phyloP scores from a whole-genome alignment of 1,140 invertebrate genomes.

The Bathynomus jamesi region DNA sequence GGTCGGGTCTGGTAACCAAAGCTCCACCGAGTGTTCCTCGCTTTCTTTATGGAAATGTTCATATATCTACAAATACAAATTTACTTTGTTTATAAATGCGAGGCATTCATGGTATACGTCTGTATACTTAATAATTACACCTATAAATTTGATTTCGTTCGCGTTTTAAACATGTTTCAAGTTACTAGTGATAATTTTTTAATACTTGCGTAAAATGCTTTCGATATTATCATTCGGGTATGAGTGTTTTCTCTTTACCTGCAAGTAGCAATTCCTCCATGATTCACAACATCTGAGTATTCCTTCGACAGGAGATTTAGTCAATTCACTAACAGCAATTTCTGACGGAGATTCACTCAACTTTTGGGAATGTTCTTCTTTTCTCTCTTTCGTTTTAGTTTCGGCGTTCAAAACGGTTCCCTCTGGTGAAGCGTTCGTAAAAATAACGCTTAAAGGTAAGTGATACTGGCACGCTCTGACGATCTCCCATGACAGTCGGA shows the following conservation, averaged over 20 bases:
- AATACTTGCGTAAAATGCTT: constrained; percentile 18
- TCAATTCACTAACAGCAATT: no score
- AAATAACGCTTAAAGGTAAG: constrained; percentile 18
- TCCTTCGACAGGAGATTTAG: constrained; percentile 7
- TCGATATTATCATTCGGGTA: constrained; percentile 16
- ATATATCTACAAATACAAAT: constrained; percentile 3
- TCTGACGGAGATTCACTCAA: constrained; percentile 15
- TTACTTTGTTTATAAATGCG: no score
- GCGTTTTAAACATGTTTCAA: not conserved
- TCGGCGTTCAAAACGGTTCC: not conserved
- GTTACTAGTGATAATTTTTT: not conserved
- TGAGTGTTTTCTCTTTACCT: no score
- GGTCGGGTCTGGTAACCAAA: not conserved
- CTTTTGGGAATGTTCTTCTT: not conserved
- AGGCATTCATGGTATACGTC: not conserved
- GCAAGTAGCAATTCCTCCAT: no score
- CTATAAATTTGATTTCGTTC: not conserved
- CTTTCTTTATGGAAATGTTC: not conserved
- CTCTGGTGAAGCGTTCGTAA: constrained; percentile 1
- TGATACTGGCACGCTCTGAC: constrained; percentile 22
- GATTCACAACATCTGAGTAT: constrained; percentile 24
- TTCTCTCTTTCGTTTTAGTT: not conserved
- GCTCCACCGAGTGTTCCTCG: not conserved
- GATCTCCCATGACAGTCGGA: constrained; percentile 29
- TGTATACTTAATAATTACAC: not conserved